phyloP scores from a whole-genome alignment of 2,113 vertebrate genomes.

The Nansenia antarctica region DNA sequence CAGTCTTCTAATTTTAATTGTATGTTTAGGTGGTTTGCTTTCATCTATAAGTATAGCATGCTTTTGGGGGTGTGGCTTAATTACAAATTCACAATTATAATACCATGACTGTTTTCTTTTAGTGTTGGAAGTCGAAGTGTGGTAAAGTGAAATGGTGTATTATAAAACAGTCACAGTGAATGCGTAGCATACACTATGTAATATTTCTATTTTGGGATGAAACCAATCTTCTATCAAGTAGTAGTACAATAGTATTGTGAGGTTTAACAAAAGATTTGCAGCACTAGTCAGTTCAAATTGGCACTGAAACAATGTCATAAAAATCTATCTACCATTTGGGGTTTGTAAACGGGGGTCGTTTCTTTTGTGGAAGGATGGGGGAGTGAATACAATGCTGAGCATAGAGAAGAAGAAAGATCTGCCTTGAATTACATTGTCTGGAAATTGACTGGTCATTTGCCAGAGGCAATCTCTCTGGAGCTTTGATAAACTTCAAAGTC shows the following conservation, averaged over 20 bases:
- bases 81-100: constrained; percentile 40
- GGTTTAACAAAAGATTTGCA: background rate
- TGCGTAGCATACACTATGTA: background rate
- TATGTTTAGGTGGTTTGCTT: constrained; percentile 45
- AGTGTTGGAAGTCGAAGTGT: background rate
- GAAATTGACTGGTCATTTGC: constrained; percentile 79
- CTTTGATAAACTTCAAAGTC: constrained; percentile 88
- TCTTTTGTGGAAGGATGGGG: background rate
- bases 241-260: background rate
- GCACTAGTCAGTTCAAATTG: background rate
- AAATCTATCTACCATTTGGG: background rate
- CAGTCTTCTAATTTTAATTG: constrained; percentile 52
- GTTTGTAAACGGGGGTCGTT: background rate
- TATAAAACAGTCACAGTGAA: background rate
- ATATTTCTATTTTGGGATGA: background rate
- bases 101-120: background rate
- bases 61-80: constrained; percentile 35
- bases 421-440: constrained; percentile 84
- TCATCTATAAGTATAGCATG: constrained; percentile 42
- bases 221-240: background rate
- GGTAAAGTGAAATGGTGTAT: background rate
- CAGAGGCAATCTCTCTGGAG: constrained; percentile 60
- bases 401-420: constrained; percentile 76
- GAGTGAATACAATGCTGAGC: background rate
- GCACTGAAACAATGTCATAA: background rate